Evolutionary conservation across 2,113 vertebrate genomes (phyloP).

Genomic region (Petrocephalus zakoni): DNA sequence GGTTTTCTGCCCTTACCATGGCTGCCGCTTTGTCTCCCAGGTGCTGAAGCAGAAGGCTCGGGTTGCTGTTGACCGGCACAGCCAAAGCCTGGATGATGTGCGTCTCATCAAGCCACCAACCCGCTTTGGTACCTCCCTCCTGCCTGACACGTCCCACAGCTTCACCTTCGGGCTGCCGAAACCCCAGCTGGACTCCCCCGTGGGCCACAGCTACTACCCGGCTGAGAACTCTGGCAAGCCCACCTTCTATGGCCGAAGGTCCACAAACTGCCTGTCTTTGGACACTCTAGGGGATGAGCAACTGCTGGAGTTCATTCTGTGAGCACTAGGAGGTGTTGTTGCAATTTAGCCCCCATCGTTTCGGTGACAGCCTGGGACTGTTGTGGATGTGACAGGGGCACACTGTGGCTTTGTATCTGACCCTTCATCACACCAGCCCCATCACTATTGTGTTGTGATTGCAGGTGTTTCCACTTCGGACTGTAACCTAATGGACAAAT

Average conservation of each 20-base stretch:
- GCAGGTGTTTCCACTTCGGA: not conserved
- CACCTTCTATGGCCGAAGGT: constrained; percentile 64
- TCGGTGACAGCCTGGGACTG: not conserved
- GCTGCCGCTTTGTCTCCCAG: constrained; percentile 39
- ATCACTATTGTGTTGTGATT: not conserved
- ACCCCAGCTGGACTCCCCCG: constrained; percentile 38
- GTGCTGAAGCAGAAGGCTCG: constrained; percentile 40
- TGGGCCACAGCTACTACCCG: constrained; percentile 52
- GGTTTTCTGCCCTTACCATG: not conserved
- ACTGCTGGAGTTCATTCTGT: constrained; percentile 70
- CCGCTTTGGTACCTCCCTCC: constrained; percentile 44
- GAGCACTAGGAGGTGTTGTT: constrained; percentile 18
- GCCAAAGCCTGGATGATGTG: constrained; percentile 68
- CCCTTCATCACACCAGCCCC: not conserved
- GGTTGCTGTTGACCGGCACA: constrained; percentile 53
- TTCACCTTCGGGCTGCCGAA: constrained; percentile 66
- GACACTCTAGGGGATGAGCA: constrained; percentile 68
- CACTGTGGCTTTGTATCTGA: not conserved
- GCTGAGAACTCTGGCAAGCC: constrained; percentile 61
- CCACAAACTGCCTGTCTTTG: constrained; percentile 70
- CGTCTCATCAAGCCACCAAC: constrained; percentile 49
- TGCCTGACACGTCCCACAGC: constrained; percentile 63
- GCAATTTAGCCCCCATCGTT: not conserved
- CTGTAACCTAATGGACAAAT: not conserved
- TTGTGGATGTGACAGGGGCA: not conserved